Conservation (phyloP, 2,113 vertebrate genomes). For the Passer montanus region DNA sequence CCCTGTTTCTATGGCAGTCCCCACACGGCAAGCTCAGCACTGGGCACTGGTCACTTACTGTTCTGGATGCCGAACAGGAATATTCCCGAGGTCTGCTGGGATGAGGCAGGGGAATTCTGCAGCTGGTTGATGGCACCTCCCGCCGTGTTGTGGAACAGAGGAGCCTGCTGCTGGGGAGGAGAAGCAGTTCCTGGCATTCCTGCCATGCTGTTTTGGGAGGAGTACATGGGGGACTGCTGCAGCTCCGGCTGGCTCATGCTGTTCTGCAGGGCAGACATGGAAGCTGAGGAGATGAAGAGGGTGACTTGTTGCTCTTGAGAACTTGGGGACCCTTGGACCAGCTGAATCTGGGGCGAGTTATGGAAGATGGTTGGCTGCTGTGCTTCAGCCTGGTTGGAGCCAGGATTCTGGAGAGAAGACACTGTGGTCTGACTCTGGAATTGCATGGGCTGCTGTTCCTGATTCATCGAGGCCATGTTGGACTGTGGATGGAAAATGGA, state of each 20-base stretch:
- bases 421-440: conserved; percentile 90
- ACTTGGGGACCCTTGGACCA: conserved; percentile 81
- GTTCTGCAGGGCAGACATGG: conserved; percentile 88
- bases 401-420: conserved; percentile 80
- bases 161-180: conserved; percentile 84
- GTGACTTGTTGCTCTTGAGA: conserved; percentile 87
- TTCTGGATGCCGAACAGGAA: conserved; percentile 97
- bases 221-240: conserved; percentile 87
- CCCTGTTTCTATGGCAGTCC: neutral
- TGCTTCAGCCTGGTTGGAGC: conserved; percentile 76
- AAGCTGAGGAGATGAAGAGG: conserved; percentile 90
- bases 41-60: conserved; percentile 78
- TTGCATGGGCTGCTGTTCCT: conserved; percentile 90
- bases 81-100: conserved; percentile 87
- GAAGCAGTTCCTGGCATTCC: conserved; percentile 86
- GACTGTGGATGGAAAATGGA: conserved; percentile 87
- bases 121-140: conserved; percentile 86
- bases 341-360: conserved; percentile 91
- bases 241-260: conserved; percentile 87
- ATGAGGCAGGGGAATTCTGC: conserved; percentile 80
- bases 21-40: rapidly evolving
- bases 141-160: conserved; percentile 86
- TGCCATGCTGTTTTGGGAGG: conserved; percentile 83
- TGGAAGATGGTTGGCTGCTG: conserved; percentile 88
- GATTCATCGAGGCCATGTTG: conserved; percentile 82